Evolutionary conservation across 2,113 vertebrate species (phyloP), one percentile per base, ranked within the genome.

Genomic region (Actenoides lindsayi): DNA sequence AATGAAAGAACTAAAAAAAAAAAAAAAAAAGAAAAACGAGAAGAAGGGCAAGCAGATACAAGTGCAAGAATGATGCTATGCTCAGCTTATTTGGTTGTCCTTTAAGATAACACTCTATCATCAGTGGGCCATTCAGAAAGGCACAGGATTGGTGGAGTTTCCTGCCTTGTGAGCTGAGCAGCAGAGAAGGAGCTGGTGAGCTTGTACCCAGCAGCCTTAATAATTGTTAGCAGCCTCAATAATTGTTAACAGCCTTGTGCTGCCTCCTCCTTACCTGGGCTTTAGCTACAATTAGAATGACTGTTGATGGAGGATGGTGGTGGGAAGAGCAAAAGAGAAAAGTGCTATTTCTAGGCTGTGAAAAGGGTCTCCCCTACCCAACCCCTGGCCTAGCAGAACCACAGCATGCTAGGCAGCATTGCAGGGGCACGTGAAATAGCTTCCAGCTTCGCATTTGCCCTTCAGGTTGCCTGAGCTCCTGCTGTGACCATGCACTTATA

Each of bases 351-450:
- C 35, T 54, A 83, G 68, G 51, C 64, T 60, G 28, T 31, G 60
- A 42, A 85, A 65, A 81, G 28, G 44, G 9, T 77, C 41, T 44
- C 23, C 18, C 42, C 19, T 12, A 7, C 11, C 39, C 39, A 59
- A 53, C 1, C 33, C 62, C 71, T 24, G 42, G 13, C 75, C 70
- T 35, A 13, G 59, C 21, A n/a, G 0, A 1, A 28, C 23, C 2
- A 5, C 17, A 62, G 3, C 6, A 10, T 12, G 46, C 21, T 31
- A 33, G 64, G 21, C 44, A 46, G 62, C 64, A 68, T 69, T 30
- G 81, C 15, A 11, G 27, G 28, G 18, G 37, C 15, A 25, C 19
- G 39, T 17, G 24, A 57, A 37, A 20, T 7, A 4, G 31, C 33
- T 87, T 60, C 65, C 80, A 90, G 46, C 20, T 16, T 39, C 0